Evolutionary conservation across 1,140 invertebrate species (phyloP).

Genomic region (Sinonovacula constricta): DNA sequence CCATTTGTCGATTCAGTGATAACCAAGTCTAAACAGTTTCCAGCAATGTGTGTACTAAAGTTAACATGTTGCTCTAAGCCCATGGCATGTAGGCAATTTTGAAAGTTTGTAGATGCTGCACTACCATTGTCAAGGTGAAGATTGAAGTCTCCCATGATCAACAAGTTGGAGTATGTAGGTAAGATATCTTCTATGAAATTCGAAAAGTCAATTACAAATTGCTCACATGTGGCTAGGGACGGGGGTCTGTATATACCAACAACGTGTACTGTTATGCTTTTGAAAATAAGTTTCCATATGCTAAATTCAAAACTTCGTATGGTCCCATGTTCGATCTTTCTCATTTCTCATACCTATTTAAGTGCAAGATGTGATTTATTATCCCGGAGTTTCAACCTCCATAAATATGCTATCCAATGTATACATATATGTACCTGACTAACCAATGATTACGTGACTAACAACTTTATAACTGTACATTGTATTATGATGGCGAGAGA

Average conservation of each 20-base stretch:
- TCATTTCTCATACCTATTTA: neutral
- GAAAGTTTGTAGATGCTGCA: conserved; percentile 9
- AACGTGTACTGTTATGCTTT: conserved; percentile 8
- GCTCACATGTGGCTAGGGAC: conserved; percentile 15
- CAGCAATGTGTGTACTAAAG: conserved; percentile 20
- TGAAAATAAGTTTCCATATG: conserved; percentile 16
- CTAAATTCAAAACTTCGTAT: conserved; percentile 18
- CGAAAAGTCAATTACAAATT: conserved; percentile 42
- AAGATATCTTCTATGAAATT: conserved; percentile 39
- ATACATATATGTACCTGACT: neutral
- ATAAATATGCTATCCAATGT: neutral
- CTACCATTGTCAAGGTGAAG: conserved; percentile 12
- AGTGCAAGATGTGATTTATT: neutral
- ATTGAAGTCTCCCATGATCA: conserved; percentile 47
- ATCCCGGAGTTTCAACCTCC: neutral
- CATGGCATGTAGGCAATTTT: neutral
- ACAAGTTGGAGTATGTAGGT: conserved; percentile 36
- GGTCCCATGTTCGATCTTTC: neutral
- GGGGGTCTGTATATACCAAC: conserved; percentile 38
- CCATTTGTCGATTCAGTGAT: conserved; percentile 9
- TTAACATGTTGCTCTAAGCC: conserved; percentile 18
- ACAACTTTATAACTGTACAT: too few relatives aligned
- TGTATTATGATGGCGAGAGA: too few relatives aligned
- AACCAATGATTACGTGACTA: neutral
- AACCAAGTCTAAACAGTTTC: conserved; percentile 4